These are phyloP conservation scores for Drosophila lini DNA, from an alignment of 1,140 invertebrate species.

Conservation along the genomic window DNA sequence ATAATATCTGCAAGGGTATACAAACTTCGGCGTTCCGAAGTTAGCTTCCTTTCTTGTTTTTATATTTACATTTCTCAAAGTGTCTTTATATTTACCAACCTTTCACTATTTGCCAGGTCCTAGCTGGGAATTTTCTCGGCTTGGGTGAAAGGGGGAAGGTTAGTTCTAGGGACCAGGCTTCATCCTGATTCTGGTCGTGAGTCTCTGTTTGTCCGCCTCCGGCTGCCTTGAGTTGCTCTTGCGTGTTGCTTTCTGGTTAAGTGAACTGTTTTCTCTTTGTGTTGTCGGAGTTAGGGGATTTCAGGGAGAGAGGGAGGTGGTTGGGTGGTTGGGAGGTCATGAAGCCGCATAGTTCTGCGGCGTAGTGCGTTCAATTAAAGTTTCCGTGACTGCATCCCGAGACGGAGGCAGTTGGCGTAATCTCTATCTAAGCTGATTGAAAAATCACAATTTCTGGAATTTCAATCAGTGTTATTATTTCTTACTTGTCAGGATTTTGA, in stretches of 20 bases:
- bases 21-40: no score
- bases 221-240: conserved; percentile 60
- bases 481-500: not conserved
- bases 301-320: not conserved
- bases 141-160: conserved; percentile 2
- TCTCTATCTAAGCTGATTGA: conserved; percentile 44
- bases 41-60: no score
- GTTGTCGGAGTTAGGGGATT: conserved; percentile 18
- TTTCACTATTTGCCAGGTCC: conserved; percentile 68
- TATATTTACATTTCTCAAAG: not conserved
- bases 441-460: conserved; percentile 18
- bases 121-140: conserved; percentile 50
- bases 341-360: conserved; percentile 40
- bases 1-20: no score
- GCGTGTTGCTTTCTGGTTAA: conserved; percentile 79
- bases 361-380: conserved; percentile 45
- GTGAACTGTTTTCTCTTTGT: conserved; percentile 61
- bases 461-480: conserved; percentile 18
- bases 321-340: not conserved
- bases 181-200: conserved; percentile 37
- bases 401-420: conserved; percentile 19
- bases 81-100: conserved; percentile 50
- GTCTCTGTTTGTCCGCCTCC: conserved; percentile 56
- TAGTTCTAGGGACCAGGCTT: conserved; percentile 6
- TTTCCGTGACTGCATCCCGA: conserved; percentile 28